Conservation (phyloP, 1,140 invertebrate species). For the Tetramorium simillimum region DNA sequence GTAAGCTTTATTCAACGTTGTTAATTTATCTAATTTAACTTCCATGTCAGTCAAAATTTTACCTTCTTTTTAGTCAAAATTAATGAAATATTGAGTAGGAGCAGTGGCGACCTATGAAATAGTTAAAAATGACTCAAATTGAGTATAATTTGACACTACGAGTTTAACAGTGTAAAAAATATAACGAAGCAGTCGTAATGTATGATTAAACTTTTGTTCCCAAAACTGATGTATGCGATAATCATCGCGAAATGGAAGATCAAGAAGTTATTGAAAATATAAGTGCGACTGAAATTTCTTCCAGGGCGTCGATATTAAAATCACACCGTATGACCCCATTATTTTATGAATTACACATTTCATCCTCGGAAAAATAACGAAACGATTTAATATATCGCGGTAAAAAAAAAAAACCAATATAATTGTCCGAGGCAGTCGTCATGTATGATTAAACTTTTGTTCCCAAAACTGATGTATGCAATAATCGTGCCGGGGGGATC, state of each 20-base stretch:
- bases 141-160: too few species aligned
- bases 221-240: constrained; percentile 9
- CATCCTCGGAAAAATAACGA: not conserved
- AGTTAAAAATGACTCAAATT: too few species aligned
- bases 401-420: not conserved
- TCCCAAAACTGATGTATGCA: constrained; percentile 16
- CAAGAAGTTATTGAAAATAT: not conserved
- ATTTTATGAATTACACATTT: not conserved
- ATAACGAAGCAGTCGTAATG: not conserved
- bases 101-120: too few species aligned
- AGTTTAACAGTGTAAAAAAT: too few species aligned
- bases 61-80: too few species aligned
- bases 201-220: constrained; percentile 17
- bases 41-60: too few species aligned
- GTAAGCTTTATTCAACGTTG: too few species aligned
- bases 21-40: too few species aligned
- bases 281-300: not conserved
- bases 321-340: not conserved
- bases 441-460: constrained; percentile 1
- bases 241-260: not conserved
- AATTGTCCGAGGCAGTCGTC: not conserved
- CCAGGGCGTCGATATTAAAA: not conserved
- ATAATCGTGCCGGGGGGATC: constrained; percentile 1
- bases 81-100: too few species aligned
- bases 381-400: not conserved